Base-by-base conservation (phyloP, 2,797 vertebrate species). In the Botia kubotai region DNA sequence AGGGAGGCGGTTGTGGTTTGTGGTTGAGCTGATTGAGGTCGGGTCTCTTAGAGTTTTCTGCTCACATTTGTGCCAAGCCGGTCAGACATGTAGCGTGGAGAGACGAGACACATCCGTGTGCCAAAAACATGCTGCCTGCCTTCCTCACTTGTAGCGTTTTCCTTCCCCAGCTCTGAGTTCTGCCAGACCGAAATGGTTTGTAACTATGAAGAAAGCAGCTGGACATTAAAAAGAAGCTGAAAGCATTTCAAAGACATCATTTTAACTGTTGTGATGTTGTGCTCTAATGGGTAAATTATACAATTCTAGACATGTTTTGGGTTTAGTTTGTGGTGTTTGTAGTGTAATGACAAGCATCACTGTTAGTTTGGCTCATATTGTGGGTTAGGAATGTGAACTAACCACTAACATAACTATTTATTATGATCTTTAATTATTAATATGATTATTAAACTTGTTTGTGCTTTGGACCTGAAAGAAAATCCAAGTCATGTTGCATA, bases 121-220 rank as follows among this genome's bases (percentile, higher is more conserved):
- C 69, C 60, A 33, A 85, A 33, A 85, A 23, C 82, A 52, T 66
- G 78, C 79, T 85, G 77, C 72, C 75, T 77, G 79, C 10, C 76
- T 53, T 46, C 72, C 60, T 58, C 70, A 73, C 78, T 80, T 55
- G 26, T 73, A 26, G 57, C 87, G 86, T 85, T 79, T 68, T 57
- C 48, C 36, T 43, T 58, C 33, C 29, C 70, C 50, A 63, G 43
- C 70, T 46, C 17, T 84, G 81, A 86, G 86, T 83, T 89, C 87
- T 83, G 89, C 90, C 90, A 83, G 82, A 80, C 74, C 79, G 83
- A 73, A 71, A 77, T 81, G 79, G 75, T 72, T 83, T 79, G 75
- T 83, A 72, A 65, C 57, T 83, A 70, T 75, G 62, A 62, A 79
- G 72, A 72, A 62, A 68, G 57, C 71, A 81, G 66, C 77, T 62